A percentile compares a stretch with the other conserved stretches of the same genome.
Conservation (phyloP, 2,797 vertebrate species). For the Onychomys arenicola region DNA sequence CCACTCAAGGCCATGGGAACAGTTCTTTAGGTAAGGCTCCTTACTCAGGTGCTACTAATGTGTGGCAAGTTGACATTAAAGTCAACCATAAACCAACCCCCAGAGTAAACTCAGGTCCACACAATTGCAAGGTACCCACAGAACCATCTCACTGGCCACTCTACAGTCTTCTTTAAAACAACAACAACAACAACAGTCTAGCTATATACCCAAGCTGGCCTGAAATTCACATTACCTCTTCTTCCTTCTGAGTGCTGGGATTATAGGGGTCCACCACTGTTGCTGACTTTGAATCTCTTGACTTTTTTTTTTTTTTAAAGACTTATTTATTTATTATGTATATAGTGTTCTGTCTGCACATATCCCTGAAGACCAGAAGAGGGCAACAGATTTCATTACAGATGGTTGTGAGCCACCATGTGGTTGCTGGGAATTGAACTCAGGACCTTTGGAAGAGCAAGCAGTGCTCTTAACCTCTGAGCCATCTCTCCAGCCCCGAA, state of each 20-base stretch:
- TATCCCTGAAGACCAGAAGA: too few species aligned
- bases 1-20: neutral
- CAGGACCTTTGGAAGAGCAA: too few species aligned
- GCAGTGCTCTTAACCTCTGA: too few species aligned
- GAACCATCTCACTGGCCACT: neutral
- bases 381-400: too few species aligned
- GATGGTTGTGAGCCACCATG: too few species aligned
- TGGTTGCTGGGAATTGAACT: too few species aligned
- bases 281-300: neutral
- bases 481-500: too few species aligned
- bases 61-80: neutral
- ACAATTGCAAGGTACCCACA: neutral
- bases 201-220: too few species aligned
- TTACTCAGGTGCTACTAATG: neutral
- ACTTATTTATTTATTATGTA: too few species aligned
- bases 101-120: neutral
- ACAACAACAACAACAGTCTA: neutral
- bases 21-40: neutral
- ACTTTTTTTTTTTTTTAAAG: too few species aligned
- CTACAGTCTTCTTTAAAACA: neutral
- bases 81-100: neutral
- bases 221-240: neutral
- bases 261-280: neutral
- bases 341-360: too few species aligned
- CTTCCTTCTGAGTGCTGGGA: neutral